phyloP scores from a whole-genome alignment of 2,888 invertebrate genomes.

The Athripsodes cinereus region DNA sequence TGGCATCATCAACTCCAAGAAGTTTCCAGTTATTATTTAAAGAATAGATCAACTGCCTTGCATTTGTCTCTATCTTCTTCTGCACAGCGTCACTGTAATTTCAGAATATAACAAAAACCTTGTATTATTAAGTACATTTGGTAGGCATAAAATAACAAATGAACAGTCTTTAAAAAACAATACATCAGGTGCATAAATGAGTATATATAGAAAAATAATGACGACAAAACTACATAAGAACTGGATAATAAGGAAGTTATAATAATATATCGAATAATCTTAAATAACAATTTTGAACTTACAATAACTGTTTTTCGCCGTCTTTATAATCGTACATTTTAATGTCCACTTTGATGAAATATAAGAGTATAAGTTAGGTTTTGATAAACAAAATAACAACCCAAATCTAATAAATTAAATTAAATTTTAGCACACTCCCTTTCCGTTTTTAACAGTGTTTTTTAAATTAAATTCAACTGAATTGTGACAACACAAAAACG shows the following conservation, averaged over 20 bases:
- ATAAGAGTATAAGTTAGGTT: background rate
- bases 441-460: too few relatives aligned
- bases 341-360: background rate
- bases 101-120: too few relatives aligned
- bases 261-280: background rate
- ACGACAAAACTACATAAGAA: background rate
- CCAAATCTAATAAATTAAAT: too few relatives aligned
- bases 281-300: background rate
- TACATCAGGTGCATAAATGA: background rate
- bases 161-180: too few relatives aligned
- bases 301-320: background rate
- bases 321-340: background rate
- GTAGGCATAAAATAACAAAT: too few relatives aligned
- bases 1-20: constrained; percentile 41
- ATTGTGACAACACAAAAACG: too few relatives aligned
- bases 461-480: too few relatives aligned
- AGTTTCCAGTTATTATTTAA: constrained; percentile 24
- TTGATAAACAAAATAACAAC: background rate
- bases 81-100: constrained; percentile 15
- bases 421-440: too few relatives aligned
- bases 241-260: background rate
- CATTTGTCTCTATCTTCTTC: constrained; percentile 22
- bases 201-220: background rate
- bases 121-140: too few relatives aligned
- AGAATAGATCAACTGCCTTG: constrained; percentile 19